These are phyloP conservation scores for Ursus arctos DNA, from an alignment of 2,113 vertebrate species.

Conservation along the genomic window DNA sequence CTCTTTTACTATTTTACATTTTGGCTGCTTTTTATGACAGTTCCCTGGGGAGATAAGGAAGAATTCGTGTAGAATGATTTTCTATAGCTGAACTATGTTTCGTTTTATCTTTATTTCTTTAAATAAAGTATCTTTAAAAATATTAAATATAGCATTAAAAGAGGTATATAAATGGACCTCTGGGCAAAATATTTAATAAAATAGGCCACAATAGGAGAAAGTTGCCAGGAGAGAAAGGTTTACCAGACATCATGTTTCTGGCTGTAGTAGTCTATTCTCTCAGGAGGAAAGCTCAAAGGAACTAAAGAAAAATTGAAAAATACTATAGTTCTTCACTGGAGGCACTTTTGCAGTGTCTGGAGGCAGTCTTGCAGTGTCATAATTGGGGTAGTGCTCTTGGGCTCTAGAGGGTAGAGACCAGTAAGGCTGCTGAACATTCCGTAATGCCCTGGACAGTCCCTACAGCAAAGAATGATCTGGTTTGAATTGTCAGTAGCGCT, in stretches of 20 bases:
- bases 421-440: neutral
- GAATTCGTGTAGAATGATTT: neutral
- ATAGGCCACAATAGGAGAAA: neutral
- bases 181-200: conserved; percentile 22
- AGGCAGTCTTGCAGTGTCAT: neutral
- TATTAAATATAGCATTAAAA: neutral
- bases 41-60: neutral
- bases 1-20: conserved; percentile 29
- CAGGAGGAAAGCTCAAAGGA: neutral
- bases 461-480: neutral
- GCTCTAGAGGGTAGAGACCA: neutral
- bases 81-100: neutral
- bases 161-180: neutral
- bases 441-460: neutral
- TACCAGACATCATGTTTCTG: neutral
- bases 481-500: neutral
- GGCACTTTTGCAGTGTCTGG: neutral
- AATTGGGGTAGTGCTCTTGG: neutral
- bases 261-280: neutral
- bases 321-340: neutral
- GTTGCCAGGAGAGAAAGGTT: neutral
- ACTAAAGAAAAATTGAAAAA: conserved; percentile 5
- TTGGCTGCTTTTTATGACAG: conserved; percentile 8
- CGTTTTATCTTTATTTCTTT: conserved; percentile 13
- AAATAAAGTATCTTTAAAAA: neutral